These are phyloP conservation scores for Mythimna vitellina DNA, from an alignment of 2,888 invertebrate genomes.

Conservation along the genomic window DNA sequence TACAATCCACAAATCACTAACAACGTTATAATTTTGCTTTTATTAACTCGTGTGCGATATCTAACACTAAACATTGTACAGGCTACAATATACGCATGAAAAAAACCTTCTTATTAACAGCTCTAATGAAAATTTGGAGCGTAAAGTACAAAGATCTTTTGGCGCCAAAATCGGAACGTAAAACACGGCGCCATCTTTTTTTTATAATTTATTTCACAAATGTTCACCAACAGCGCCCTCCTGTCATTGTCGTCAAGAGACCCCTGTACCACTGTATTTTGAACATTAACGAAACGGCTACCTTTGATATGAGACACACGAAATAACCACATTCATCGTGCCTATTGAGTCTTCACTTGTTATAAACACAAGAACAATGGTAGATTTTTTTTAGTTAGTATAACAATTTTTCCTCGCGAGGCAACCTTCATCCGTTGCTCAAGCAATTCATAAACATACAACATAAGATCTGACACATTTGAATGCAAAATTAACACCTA, in stretches of 20 bases:
- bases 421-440: constrained; percentile 1
- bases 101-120: constrained; percentile 9
- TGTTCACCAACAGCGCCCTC: background rate
- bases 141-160: constrained; percentile 7
- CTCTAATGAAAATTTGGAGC: constrained; percentile 17
- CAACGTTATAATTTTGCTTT: constrained; percentile 54
- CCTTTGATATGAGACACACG: constrained; percentile 10
- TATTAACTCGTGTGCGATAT: constrained; percentile 56
- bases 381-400: background rate
- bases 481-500: constrained; percentile 66
- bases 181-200: background rate
- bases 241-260: background rate
- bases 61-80: constrained; percentile 39
- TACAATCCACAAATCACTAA: constrained; percentile 58
- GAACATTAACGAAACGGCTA: constrained; percentile 13
- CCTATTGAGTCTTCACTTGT: constrained; percentile 2
- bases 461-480: constrained; percentile 10
- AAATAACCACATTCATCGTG: background rate
- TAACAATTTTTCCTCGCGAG: constrained; percentile 5
- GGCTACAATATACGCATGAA: constrained; percentile 19
- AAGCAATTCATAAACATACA: constrained; percentile 22
- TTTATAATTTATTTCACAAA: background rate
- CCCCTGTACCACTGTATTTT: background rate
- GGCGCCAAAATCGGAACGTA: background rate
- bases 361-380: constrained; percentile 1